Base-by-base conservation (phyloP, 2,113 vertebrate species). In the Condylura cristata region DNA sequence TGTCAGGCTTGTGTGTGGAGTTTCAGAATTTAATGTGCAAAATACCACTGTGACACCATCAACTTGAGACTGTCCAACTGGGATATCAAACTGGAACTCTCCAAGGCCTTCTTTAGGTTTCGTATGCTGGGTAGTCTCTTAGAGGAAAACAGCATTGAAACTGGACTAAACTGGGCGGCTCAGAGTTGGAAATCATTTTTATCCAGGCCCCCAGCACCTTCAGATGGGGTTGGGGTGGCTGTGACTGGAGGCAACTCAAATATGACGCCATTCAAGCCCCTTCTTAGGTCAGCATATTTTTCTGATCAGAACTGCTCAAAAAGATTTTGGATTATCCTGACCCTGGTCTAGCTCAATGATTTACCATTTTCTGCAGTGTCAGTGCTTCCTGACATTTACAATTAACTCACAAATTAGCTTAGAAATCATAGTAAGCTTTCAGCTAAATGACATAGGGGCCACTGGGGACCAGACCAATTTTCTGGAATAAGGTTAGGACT, bases 331-430 rank as follows among this genome's bases (percentile, higher is more conserved):
- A 78, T 39, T 89, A 80, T 84, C 78, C 76, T 46, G 80, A 92
- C 76, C 37, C 80, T 66, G 87, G 80, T 72, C 72, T 80, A 88
- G 72, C 87, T 91, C 79, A 74, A 95, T 51, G 39, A 70, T 93
- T 86, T 79, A 85, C 56, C 56, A 11, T 93, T 93, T 89, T 97
- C 76, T 81, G 58, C 96, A 93, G 34, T 66, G 91, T 91, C 90
- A 94, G 90, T 89, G 71, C 53, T 78, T 93, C 76, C 61, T 86
- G 87, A 91, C 94, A 93, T 53, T 91, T 70, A 95, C 95, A 96
- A 96, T 96, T 96, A 96, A 91, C 80, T 97, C 90, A 80, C 95
- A 97, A 97, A 97, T 97, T 96, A 96, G 95, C 96, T 95, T 63
- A 90, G 94, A 86, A 80, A 89, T 92, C 74, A 86, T 89, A 93